Base-by-base conservation (phyloP, 2,113 vertebrate species). In the Leptobrachium leishanense region DNA sequence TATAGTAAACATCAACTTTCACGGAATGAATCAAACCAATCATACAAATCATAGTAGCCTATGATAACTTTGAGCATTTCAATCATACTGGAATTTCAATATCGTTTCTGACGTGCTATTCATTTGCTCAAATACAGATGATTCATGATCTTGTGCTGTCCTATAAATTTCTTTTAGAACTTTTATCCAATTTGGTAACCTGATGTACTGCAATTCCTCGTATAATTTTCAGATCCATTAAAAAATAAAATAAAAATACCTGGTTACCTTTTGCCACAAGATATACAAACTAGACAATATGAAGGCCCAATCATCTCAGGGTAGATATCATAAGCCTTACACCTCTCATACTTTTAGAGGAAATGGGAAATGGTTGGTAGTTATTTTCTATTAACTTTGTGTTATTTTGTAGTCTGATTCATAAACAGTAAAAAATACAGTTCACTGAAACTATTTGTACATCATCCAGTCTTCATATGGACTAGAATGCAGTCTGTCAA, bases 111-210 rank as follows among this genome's bases (percentile, higher is more conserved):
- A 53, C 69, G 39, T 40, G 31, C 46, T 72, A 72, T 72, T 72
- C 20, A 72, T 8, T 54, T 7, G 69, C 69, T 40, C 69, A 54
- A 72, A 72, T 70, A 39, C 46, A n/a, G 20, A 54, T 72, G 69
- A 72, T 72, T 54, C 50, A 72, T 70, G 68, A 10, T 70, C 41
- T 5, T 50, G 68, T 9, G 43, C 42, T 50, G 43, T 9, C 15
- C 13, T 70, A 70, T 70, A 70, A 53, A 70, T 70, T 46, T 70
- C 15, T 15, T 70, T 46, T 70, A 70, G 46, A 70, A 70, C 68
- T 31, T 70, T 70, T 70, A 46, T 70, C 43, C 68, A 70, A 50
- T 70, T 70, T 50, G 43, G 68, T 20, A 53, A 46, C 68, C 68
- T 70, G 68, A 70, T 70, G 50, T 70, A 70, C 12, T 70, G 43